These are phyloP conservation scores for Cecidostiba fungosa DNA, from an alignment of 2,888 invertebrate species.

Conservation along the genomic window DNA sequence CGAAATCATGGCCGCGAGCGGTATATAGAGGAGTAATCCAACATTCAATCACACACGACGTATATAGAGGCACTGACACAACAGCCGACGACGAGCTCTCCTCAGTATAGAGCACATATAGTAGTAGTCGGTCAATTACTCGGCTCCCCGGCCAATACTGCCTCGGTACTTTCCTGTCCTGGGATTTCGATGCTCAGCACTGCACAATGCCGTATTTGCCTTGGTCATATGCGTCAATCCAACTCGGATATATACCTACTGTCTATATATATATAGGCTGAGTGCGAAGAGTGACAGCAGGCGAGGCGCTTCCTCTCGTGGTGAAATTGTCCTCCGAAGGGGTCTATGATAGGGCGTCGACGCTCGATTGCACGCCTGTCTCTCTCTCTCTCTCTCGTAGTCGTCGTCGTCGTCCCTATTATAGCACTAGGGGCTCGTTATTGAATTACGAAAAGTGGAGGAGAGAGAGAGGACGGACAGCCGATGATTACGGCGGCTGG, in stretches of 20 bases:
- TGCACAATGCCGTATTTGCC: constrained; percentile 7
- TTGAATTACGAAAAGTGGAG: constrained; percentile 57
- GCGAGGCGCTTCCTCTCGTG: neutral
- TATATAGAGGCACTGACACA: neutral
- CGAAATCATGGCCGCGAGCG: neutral
- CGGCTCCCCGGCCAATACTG: too few relatives aligned
- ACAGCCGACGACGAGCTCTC: neutral
- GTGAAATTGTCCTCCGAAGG: constrained; percentile 4
- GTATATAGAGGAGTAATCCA: neutral
- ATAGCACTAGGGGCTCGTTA: constrained; percentile 10
- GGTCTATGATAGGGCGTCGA: constrained; percentile 12
- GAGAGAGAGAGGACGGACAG: neutral
- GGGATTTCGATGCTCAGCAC: constrained; percentile 11
- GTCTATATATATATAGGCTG: neutral
- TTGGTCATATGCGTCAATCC: neutral
- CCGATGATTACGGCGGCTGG: constrained; percentile 36
- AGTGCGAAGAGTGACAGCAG: neutral
- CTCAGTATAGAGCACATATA: too few relatives aligned
- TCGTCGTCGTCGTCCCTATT: neutral
- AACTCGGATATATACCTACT: neutral
- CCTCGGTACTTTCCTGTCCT: constrained; percentile 1
- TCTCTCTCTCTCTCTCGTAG: neutral
- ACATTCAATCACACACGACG: constrained; percentile 15
- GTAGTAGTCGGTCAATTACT: neutral
- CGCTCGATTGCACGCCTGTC: neutral